Base-by-base conservation (phyloP, 2,113 vertebrate species). In the Raja brachyura region DNA sequence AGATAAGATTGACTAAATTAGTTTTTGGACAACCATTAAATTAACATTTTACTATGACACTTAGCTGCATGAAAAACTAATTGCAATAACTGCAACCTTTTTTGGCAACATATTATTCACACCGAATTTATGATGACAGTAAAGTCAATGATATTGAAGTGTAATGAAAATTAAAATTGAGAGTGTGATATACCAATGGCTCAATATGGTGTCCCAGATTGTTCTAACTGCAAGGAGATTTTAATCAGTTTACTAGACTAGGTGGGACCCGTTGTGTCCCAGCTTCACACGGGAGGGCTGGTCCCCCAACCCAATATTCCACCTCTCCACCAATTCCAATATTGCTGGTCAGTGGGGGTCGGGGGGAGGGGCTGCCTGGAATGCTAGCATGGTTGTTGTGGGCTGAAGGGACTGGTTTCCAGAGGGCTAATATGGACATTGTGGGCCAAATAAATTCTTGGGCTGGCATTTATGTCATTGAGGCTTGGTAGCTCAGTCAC, bases 91-190 rank as follows among this genome's bases (percentile, higher is more conserved):
- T 92, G 33, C 22, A 48, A 25, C 66, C 59, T 39, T 73, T 92
- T n/a, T 92, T 54, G 33, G 6, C 33, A 74, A 25, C 68, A 74
- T 92, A 73, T 73, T 73, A 48, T 48, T 86, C 61, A 14, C 13
- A 28, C 61, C 63, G 83, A 59, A 88, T 63, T 88, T 88, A 88
- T 61, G 83, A 28, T 88, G 59, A 88, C 59, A 63, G n/a, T 88
- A 66, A 88, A 88, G 13, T 63, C 31, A 31, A 66, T 61, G n/a
- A n/a, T 31, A 31, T n/a, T 63, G 14, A 13, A 18, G 13, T 33
- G 59, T 63, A 31, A 66, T 88, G 83, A 63, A 33, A 11, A 33
- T 0, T 77, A 77, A 77, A 77, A 14, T 33, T 77, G 31, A 28
- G 1, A 33, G 75, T 33, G 31, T 33, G 10, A 16, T 33, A 14